phyloP scores from a whole-genome alignment of 2,888 invertebrate species.

The Leptinotarsa haldemani region DNA sequence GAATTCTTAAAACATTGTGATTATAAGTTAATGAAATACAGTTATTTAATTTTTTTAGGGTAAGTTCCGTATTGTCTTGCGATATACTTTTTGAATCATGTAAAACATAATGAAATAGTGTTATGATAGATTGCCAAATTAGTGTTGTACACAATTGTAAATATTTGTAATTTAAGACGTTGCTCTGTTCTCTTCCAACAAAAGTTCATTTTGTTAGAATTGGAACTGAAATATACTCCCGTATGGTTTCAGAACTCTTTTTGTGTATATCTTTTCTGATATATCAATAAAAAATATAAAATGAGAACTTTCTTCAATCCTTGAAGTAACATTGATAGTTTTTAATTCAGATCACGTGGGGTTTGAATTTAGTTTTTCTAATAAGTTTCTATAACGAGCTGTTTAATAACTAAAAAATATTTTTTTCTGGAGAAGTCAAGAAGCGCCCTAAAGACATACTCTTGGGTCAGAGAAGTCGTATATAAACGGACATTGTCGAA shows the following conservation, averaged over 20 bases:
- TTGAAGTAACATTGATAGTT: too few species aligned
- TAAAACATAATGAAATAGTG: not conserved
- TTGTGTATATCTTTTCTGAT: constrained; percentile 16
- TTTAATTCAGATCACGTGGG: too few species aligned
- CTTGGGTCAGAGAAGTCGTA: too few species aligned
- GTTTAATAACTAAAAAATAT: too few species aligned
- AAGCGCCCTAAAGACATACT: too few species aligned
- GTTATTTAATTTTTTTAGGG: constrained; percentile 11
- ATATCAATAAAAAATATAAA: constrained; percentile 13
- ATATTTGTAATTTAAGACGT: constrained; percentile 44
- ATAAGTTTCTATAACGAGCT: too few species aligned
- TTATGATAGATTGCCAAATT: constrained; percentile 53
- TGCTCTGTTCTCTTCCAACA: not conserved
- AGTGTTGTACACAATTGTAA: constrained; percentile 57
- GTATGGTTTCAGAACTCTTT: constrained; percentile 10
- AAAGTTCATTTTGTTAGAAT: not conserved
- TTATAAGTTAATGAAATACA: constrained; percentile 23
- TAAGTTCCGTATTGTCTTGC: not conserved
- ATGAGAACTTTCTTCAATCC: too few species aligned
- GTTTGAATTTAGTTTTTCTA: too few species aligned
- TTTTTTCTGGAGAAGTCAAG: too few species aligned
- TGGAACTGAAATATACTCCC: not conserved
- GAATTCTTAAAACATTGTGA: constrained; percentile 42
- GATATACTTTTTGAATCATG: not conserved
- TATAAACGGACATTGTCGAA: too few species aligned